phyloP scores from a whole-genome alignment of 2,888 invertebrate genomes.

The Cyrtodaria siliqua region DNA sequence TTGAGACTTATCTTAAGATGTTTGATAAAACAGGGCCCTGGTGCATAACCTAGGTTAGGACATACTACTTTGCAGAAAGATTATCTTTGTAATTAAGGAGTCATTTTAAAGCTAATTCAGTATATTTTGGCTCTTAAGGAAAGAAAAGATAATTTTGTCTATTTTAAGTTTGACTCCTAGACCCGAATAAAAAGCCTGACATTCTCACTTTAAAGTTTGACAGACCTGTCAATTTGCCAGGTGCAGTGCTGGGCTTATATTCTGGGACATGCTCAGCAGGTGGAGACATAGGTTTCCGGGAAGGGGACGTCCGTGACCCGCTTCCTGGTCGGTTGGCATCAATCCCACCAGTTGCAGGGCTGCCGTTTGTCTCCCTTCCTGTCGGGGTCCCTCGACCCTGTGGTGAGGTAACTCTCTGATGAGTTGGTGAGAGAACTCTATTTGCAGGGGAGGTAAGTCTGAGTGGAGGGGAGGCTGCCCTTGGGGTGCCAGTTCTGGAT shows the following conservation, averaged over 20 bases:
- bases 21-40: too few relatives aligned
- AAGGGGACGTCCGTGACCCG: slow-evolving; percentile 64
- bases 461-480: slow-evolving; percentile 66
- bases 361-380: slow-evolving; percentile 45
- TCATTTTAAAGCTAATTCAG: too few relatives aligned
- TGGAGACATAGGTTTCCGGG: slow-evolving; percentile 62
- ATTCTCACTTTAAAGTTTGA: too few relatives aligned
- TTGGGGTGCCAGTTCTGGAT: slow-evolving; percentile 68
- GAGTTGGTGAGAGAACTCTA: slow-evolving; percentile 72
- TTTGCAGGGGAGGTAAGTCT: slow-evolving; percentile 68
- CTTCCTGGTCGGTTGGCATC: slow-evolving; percentile 72
- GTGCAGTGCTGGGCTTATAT: slow-evolving; percentile 77
- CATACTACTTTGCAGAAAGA: too few relatives aligned
- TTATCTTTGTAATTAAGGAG: too few relatives aligned
- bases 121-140: too few relatives aligned
- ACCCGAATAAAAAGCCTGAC: too few relatives aligned
- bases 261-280: slow-evolving; percentile 57
- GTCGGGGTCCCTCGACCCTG: slow-evolving; percentile 46
- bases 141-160: too few relatives aligned
- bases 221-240: slow-evolving; percentile 81
- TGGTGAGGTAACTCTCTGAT: slow-evolving; percentile 47
- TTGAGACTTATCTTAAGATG: too few relatives aligned
- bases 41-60: too few relatives aligned
- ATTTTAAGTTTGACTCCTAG: too few relatives aligned
- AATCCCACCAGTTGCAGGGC: slow-evolving; percentile 42